Conservation (phyloP, 2,797 vertebrate species). For the Acipenser ruthenus region DNA sequence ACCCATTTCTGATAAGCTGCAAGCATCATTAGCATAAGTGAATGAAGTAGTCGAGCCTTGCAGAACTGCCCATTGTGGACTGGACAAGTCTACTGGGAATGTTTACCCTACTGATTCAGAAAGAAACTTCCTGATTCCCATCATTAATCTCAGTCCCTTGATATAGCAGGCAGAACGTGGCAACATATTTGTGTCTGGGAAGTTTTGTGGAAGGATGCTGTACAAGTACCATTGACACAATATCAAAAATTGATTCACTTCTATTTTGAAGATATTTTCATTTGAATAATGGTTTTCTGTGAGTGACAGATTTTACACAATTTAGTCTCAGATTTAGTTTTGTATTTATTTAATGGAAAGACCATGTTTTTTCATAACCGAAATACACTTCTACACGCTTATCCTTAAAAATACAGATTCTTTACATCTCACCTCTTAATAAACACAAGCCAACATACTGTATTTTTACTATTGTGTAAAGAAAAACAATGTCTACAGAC, state of each 20-base stretch:
- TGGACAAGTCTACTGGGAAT: slow-evolving; percentile 4
- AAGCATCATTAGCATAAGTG: slow-evolving; percentile 9
- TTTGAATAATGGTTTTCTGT: too few species aligned
- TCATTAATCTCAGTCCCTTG: background rate
- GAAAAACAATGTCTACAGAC: background rate
- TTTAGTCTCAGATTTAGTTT: too few species aligned
- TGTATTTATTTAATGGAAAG: too few species aligned
- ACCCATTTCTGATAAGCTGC: slow-evolving; percentile 11
- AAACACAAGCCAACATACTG: background rate
- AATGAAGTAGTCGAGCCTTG: slow-evolving; percentile 5
- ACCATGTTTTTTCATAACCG: background rate
- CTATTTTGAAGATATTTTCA: too few species aligned
- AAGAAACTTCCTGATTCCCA: background rate
- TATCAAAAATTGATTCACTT: too few species aligned
- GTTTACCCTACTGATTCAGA: background rate
- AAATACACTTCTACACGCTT: background rate
- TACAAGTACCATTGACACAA: too few species aligned
- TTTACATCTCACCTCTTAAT: background rate
- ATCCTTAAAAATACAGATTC: background rate
- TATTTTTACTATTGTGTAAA: background rate
- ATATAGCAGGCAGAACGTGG: background rate
- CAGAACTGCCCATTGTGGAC: background rate
- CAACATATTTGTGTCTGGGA: too few species aligned
- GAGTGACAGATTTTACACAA: too few species aligned
- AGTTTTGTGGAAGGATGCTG: too few species aligned